A percentile compares a stretch with the other conserved stretches of the same genome.
These are phyloP conservation scores for Venustaconcha ellipsiformis DNA, from an alignment of 1,140 invertebrate genomes.

Conservation along the genomic window DNA sequence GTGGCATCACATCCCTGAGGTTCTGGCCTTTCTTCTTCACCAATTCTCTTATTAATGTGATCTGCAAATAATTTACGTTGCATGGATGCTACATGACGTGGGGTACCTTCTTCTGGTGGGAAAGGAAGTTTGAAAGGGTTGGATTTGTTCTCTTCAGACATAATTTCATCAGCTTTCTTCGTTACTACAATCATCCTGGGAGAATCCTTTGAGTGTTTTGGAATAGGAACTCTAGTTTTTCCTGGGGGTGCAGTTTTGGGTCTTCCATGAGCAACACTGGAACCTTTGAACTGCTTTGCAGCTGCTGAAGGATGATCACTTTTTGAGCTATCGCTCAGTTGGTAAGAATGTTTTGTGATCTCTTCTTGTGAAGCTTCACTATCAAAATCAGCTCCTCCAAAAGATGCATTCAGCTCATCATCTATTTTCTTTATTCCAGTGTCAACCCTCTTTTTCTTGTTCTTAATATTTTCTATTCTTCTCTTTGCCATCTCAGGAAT, in stretches of 20 bases:
- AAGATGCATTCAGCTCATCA: slow-evolving; percentile 39
- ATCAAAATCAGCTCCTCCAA: slow-evolving; percentile 45
- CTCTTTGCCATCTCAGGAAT: slow-evolving; percentile 51
- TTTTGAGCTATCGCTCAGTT: slow-evolving; percentile 36
- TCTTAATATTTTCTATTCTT: slow-evolving; percentile 50
- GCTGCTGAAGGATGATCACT: slow-evolving; percentile 23
- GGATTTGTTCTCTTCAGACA: slow-evolving; percentile 34
- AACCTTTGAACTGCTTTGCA: slow-evolving; percentile 16
- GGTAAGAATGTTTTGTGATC: slow-evolving; percentile 22
- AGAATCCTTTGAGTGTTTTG: slow-evolving; percentile 45
- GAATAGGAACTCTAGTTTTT: slow-evolving; percentile 31
- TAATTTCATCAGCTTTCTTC: slow-evolving; percentile 29
- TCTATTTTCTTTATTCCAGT: slow-evolving; percentile 51
- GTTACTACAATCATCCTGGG: slow-evolving; percentile 38
- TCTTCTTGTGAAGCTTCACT: slow-evolving; percentile 17
- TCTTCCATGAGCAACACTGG: slow-evolving; percentile 18
- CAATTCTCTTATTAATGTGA: slow-evolving; percentile 27
- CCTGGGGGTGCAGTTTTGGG: slow-evolving; percentile 42
- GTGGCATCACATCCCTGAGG: slow-evolving; percentile 21
- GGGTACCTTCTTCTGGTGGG: slow-evolving; percentile 43
- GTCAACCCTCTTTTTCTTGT: slow-evolving; percentile 50
- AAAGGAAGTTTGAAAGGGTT: slow-evolving; percentile 54
- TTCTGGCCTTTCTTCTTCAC: slow-evolving; percentile 36
- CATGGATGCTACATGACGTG: slow-evolving; percentile 40
- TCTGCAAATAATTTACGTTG: slow-evolving; percentile 51